Conservation (phyloP, 2,888 invertebrate species). For the Lamellibrachia columna region DNA sequence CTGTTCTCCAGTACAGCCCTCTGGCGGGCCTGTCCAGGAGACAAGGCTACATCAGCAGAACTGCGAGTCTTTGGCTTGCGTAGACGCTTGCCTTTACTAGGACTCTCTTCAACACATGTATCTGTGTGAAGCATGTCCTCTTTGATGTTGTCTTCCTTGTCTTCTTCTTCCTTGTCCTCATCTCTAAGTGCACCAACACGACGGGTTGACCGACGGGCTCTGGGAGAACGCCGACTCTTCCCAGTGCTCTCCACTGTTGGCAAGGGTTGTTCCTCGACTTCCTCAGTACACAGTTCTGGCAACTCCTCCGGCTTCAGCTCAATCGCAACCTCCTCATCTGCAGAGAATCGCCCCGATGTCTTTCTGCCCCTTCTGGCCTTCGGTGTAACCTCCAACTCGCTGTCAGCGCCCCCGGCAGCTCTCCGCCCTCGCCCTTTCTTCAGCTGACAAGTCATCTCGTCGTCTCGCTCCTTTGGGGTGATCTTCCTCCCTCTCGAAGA, state of each 20-base stretch:
- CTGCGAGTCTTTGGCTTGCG: constrained; percentile 29
- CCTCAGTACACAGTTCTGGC: neutral
- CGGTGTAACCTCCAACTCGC: neutral
- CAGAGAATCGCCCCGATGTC: neutral
- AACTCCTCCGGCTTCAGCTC: constrained; percentile 19
- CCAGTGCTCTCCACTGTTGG: neutral
- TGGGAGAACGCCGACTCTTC: neutral
- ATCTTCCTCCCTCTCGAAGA: constrained; percentile 40
- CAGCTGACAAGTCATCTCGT: constrained; percentile 29
- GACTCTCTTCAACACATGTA: constrained; percentile 21
- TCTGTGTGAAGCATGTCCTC: constrained; percentile 16
- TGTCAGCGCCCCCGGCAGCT: neutral
- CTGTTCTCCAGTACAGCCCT: constrained; percentile 21
- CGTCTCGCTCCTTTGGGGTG: constrained; percentile 39
- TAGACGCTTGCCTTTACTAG: neutral
- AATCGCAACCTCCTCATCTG: constrained; percentile 21
- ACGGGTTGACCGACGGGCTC: constrained; percentile 18
- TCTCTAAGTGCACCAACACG: constrained; percentile 24
- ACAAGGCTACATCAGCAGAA: constrained; percentile 25
- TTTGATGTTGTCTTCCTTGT: constrained; percentile 48
- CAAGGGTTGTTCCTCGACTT: neutral
- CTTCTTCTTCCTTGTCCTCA: constrained; percentile 45
- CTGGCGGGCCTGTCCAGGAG: constrained; percentile 23
- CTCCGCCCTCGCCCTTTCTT: constrained; percentile 26
- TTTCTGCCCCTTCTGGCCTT: constrained; percentile 17